Percentiles rank a stretch among this genome's conserved stretches.
These are phyloP conservation scores for Borostomias antarcticus DNA, from an alignment of 2,797 vertebrate genomes.

Conservation along the genomic window DNA sequence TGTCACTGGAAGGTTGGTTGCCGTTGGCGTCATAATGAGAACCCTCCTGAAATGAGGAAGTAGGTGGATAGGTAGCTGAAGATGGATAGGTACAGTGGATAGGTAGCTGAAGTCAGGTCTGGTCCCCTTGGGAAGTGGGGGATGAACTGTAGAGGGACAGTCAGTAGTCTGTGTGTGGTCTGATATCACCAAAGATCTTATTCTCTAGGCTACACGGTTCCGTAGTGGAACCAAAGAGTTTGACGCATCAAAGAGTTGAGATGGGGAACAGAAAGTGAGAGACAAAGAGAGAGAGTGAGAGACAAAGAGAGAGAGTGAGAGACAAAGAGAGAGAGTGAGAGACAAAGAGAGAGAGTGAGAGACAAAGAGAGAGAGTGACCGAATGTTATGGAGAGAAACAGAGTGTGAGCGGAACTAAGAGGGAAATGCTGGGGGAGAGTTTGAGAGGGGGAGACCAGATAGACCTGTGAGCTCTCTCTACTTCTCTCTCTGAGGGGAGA, in stretches of 20 bases:
- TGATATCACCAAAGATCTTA: not conserved
- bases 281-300: not conserved
- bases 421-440: not conserved
- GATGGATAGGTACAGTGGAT: not conserved
- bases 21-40: too few relatives aligned
- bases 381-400: too few relatives aligned
- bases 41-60: not conserved
- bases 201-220: not conserved
- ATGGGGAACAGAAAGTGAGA: too few relatives aligned
- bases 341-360: not conserved
- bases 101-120: not conserved
- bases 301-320: not conserved
- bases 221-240: not conserved
- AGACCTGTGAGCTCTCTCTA: not conserved
- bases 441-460: not conserved
- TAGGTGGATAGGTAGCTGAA: not conserved
- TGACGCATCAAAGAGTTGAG: too few relatives aligned
- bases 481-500: not conserved
- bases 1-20: too few relatives aligned
- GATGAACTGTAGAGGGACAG: not conserved
- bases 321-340: not conserved
- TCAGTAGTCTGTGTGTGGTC: not conserved
- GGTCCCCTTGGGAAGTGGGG: too few relatives aligned
- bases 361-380: not conserved
- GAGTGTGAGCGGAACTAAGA: too few relatives aligned